These are phyloP conservation scores for Aspiorhynchus laticeps DNA, from an alignment of 2,113 vertebrate genomes.

Conservation along the genomic window DNA sequence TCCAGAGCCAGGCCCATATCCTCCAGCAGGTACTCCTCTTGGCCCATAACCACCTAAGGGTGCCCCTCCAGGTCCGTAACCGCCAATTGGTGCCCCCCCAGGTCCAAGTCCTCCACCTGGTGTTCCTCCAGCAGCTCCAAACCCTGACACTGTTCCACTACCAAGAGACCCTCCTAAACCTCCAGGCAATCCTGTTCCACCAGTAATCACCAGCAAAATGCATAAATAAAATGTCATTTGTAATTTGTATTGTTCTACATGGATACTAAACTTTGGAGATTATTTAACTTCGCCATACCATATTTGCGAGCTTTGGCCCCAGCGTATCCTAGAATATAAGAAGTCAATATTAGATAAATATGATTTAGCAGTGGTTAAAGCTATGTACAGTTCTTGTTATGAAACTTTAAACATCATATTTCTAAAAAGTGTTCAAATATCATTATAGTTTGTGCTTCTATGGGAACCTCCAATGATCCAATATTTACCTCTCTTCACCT, in stretches of 20 bases:
- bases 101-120: conserved; percentile 35
- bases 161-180: conserved; percentile 43
- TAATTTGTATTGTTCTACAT: neutral
- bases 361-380: conserved; percentile 1
- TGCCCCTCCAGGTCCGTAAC: conserved; percentile 64
- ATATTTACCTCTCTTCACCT: neutral
- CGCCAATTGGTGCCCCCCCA: conserved; percentile 36
- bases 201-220: conserved; percentile 11
- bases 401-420: neutral
- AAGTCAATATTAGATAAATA: neutral
- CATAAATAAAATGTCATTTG: neutral
- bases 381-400: neutral
- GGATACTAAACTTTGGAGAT: neutral
- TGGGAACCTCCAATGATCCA: neutral
- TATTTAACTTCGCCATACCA: conserved; percentile 32
- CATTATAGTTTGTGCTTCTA: neutral
- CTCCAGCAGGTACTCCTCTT: conserved; percentile 61
- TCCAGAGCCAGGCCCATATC: conserved; percentile 60
- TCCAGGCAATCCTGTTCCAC: conserved; percentile 39
- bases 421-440: neutral
- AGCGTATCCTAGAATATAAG: conserved; percentile 45
- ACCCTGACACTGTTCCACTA: conserved; percentile 41
- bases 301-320: conserved; percentile 57
- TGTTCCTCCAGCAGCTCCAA: conserved; percentile 32
- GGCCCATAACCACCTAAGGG: conserved; percentile 52